Evolutionary conservation across 2,888 invertebrate genomes (phyloP), one percentile per base, ranked within the genome.

Genomic region (Platerodrilus igneus): DNA sequence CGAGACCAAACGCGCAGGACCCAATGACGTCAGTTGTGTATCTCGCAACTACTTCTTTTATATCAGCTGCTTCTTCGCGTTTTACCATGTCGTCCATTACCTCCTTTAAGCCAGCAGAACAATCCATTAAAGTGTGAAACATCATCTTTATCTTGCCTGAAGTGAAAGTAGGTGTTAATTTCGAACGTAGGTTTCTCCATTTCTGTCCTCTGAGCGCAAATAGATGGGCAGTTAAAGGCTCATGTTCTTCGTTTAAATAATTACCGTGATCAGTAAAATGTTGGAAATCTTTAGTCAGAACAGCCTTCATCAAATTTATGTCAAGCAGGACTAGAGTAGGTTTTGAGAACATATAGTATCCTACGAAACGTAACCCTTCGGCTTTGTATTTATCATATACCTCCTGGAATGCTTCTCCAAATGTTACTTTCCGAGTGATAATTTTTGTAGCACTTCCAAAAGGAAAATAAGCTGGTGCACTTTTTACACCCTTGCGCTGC

Each of bases 1-100:
- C 74, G 5, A 79, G 66, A 10, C 78, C 79, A 53, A 79, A 78
- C 8, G 75, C 77, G 36, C 74, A 72, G 17, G 71, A 72, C 0
- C 73, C 74, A 14, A 78, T 75, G 2, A 77, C 72, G 51, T 78
- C 77, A 64, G 75, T 74, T 0, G 75, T 70, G 49, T 73, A 77
- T 45, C 71, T 70, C 3, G 73, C 73, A 43, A 71, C 69, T 32
- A 73, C 62, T 19, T 75, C 71, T 2, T 72, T 57, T 2, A 45
- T 38, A 10, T 54, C 50, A 5, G 48, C 13, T 2, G 41, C 7
- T 19, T 38, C 26, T 2, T 46, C 22, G 16, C 21, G 15, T 9
- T 22, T 20, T 3, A 19, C 7, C 1, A 26, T n/a, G 2, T 44
- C 20, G 2, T 15, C 11, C 5, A 53, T 37, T 13, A 41, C 9